Conservation (phyloP, 2,888 invertebrate genomes). For the Drosophila prostipennis region DNA sequence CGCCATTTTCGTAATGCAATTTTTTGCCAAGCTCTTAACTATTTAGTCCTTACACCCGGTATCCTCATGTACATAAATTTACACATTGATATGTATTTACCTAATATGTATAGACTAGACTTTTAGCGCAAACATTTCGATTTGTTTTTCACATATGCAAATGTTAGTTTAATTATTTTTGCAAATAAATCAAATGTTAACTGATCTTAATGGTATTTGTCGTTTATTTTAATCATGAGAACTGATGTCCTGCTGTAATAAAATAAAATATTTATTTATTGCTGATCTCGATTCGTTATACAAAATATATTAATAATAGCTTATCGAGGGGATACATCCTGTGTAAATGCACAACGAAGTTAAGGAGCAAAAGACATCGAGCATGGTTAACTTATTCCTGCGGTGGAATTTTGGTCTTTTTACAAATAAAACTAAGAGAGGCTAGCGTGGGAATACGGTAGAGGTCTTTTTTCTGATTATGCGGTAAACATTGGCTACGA, state of each 20-base stretch:
- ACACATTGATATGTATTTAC: slow-evolving; percentile 38
- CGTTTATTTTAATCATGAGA: background rate
- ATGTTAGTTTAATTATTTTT: slow-evolving; percentile 47
- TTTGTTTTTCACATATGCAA: slow-evolving; percentile 44
- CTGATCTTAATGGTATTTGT: background rate
- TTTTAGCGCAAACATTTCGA: slow-evolving; percentile 35
- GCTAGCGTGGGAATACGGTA: background rate
- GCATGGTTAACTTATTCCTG: slow-evolving; percentile 11
- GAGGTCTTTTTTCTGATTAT: slow-evolving; percentile 3
- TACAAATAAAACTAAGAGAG: slow-evolving; percentile 26
- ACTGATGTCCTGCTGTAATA: slow-evolving; percentile 13
- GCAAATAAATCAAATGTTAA: slow-evolving; percentile 50
- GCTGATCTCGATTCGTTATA: slow-evolving; percentile 7
- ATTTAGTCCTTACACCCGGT: slow-evolving; percentile 31
- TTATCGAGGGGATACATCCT: slow-evolving; percentile 2
- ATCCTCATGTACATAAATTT: slow-evolving; percentile 48
- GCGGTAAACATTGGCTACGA: slow-evolving; percentile 52
- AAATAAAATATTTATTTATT: slow-evolving; percentile 42
- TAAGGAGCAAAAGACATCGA: background rate
- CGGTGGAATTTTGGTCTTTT: slow-evolving; percentile 20
- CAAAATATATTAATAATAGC: slow-evolving; percentile 14
- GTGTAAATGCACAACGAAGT: slow-evolving; percentile 21
- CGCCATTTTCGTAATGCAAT: slow-evolving; percentile 15
- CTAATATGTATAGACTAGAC: slow-evolving; percentile 35
- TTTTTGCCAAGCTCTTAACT: slow-evolving; percentile 25